A percentile compares a stretch with the other conserved stretches of the same genome.
These are phyloP conservation scores for Gallinago solitaria DNA, from an alignment of 2,797 vertebrate species.

Conservation along the genomic window DNA sequence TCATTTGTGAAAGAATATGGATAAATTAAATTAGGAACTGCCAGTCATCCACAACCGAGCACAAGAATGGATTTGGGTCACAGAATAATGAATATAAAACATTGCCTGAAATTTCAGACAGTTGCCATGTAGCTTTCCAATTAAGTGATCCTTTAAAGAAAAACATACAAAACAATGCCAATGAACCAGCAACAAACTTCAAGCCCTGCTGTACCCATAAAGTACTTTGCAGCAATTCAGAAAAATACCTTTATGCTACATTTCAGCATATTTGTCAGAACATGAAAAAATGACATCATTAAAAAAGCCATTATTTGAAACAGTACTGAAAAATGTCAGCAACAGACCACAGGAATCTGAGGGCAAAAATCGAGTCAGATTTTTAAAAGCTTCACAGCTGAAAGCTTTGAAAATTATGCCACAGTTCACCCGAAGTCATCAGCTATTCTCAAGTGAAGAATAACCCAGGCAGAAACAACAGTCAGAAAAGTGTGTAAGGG, in stretches of 20 bases:
- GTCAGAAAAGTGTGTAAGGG: not conserved
- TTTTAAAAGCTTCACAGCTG: not conserved
- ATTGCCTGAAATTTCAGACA: constrained; percentile 4
- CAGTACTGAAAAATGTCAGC: not conserved
- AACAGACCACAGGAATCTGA: not conserved
- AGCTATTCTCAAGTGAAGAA: not conserved
- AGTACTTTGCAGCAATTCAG: not conserved
- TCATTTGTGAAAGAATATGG: not conserved
- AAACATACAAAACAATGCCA: fast-evolving
- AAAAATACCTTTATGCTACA: not conserved
- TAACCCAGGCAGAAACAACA: not conserved
- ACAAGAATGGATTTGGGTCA: constrained; percentile 23
- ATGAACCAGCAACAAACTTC: not conserved
- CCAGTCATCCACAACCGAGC: not conserved
- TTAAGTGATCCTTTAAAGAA: not conserved
- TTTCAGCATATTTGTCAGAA: not conserved
- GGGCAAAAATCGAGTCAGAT: not conserved
- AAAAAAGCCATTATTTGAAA: not conserved
- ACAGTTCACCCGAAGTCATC: not conserved
- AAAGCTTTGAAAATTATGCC: not conserved
- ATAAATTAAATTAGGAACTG: constrained; percentile 20
- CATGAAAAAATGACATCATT: not conserved
- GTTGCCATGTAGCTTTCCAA: not conserved
- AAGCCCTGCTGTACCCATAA: not conserved
- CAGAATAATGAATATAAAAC: constrained; percentile 42